These are phyloP conservation scores for Cataglyphis rosenhaueri DNA, from an alignment of 2,888 invertebrate genomes.

Conservation along the genomic window DNA sequence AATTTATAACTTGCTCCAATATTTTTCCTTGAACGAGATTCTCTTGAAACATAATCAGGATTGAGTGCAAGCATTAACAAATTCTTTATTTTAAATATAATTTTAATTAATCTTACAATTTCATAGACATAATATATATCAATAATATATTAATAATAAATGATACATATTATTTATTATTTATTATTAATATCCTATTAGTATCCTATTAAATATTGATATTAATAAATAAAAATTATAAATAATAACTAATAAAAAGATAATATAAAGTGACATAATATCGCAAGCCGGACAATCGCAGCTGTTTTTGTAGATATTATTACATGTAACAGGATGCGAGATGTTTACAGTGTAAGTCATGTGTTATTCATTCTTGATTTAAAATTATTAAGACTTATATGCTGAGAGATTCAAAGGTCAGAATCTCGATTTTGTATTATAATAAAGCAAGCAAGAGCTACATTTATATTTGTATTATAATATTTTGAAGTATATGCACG, in stretches of 20 bases:
- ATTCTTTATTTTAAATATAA: not conserved
- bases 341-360: slow-evolving; percentile 16
- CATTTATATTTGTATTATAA: not conserved
- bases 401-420: slow-evolving; percentile 51
- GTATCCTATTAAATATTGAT: not conserved
- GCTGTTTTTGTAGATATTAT: slow-evolving; percentile 2
- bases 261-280: not conserved
- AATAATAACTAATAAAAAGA: not conserved
- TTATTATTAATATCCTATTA: not conserved
- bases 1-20: slow-evolving; percentile 12
- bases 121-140: not conserved
- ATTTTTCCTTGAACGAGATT: slow-evolving; percentile 50
- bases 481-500: not conserved
- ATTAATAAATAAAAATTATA: slow-evolving; percentile 3
- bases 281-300: not conserved
- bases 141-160: not conserved
- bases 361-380: slow-evolving; percentile 35
- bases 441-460: not conserved
- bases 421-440: slow-evolving; percentile 12
- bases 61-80: not conserved
- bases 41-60: slow-evolving; percentile 40
- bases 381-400: slow-evolving; percentile 57
- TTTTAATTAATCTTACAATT: slow-evolving; percentile 1
- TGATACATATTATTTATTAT: not conserved
- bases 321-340: slow-evolving; percentile 11